These are phyloP conservation scores for Thereuonema tuberculata DNA, from an alignment of 1,140 invertebrate species.

Conservation along the genomic window DNA sequence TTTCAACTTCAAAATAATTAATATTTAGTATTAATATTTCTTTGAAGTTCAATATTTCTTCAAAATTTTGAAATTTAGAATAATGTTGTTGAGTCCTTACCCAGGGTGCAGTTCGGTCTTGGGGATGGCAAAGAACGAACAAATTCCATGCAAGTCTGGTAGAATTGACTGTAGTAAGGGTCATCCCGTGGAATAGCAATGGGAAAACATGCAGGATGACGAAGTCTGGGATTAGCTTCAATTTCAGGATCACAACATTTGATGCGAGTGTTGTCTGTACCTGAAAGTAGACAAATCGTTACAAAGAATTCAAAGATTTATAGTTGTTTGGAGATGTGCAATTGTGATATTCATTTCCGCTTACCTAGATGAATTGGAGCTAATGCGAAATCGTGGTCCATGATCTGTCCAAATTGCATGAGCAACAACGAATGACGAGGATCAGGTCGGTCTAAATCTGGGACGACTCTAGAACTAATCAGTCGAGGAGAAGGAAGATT, in stretches of 20 bases:
- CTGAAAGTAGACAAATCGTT: slow-evolving; percentile 8
- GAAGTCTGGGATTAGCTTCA: neutral
- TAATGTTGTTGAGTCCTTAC: too few relatives aligned
- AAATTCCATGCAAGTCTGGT: neutral
- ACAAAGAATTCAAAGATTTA: too few relatives aligned
- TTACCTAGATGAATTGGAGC: slow-evolving; percentile 54
- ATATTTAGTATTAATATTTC: too few relatives aligned
- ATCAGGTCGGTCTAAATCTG: slow-evolving; percentile 31
- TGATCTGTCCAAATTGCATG: slow-evolving; percentile 83
- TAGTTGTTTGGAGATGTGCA: neutral
- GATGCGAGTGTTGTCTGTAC: slow-evolving; percentile 4
- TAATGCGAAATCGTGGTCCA: slow-evolving; percentile 86
- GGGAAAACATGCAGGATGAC: neutral
- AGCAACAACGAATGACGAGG: slow-evolving; percentile 33
- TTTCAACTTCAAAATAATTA: too few relatives aligned
- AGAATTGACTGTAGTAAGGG: neutral
- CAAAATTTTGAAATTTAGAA: too few relatives aligned
- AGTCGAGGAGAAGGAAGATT: slow-evolving; percentile 51
- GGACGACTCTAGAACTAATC: slow-evolving; percentile 52
- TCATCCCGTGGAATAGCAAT: neutral
- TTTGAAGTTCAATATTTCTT: too few relatives aligned
- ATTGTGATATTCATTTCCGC: neutral
- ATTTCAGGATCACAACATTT: neutral
- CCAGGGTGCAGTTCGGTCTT: slow-evolving; percentile 17
- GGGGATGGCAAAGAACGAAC: neutral